Evolutionary conservation across 2,113 vertebrate genomes (phyloP), one percentile per base, ranked within the genome.

Genomic region (Rhagologus leucostigma): DNA sequence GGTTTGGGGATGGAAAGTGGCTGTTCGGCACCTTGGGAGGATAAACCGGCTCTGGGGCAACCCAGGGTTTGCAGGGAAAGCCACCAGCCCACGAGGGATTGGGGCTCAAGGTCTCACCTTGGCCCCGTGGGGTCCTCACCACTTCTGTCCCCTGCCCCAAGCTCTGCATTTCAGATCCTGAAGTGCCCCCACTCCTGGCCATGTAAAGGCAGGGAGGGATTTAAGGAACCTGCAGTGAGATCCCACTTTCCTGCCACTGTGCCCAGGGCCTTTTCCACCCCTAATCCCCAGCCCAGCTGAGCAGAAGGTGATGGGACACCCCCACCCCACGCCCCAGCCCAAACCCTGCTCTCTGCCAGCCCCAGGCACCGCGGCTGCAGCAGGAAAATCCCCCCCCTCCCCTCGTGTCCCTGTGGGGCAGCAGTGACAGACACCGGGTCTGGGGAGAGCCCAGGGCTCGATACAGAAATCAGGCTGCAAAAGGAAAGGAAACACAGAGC

Each of bases 401-500:
- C 44, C 30, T 59, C 0, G 13, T 20, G 20, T 13, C 39, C 49
- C 26, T 2, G 1, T 32, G 32, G 64, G 50, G 6, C 70, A 87
- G 80, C 67, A 63, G 47, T 16, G 64, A 44, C 59, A 69, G 46
- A 56, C 2, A 9, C 41, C 70, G 6, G 17, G 5, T 5, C 7
- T 29, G 4, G 22, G 60, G 18, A 91, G 19, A 77, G 20, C 15
- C 60, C 59, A 5, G 65, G 53, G 57, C 50, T 0, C 1, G 2
- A 18, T 1, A n/a, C 16, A 37, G 55, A 46, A 79, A 41, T 3
- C 16, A 17, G 17, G 22, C 1, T 39, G 56, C 65, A 22, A 53
- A 95, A 95, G 79, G 63, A 96, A 95, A 96, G 57, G 47, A 95
- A 92, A 92, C 84, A 91, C 90, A 87, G 93, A 93, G 84, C 94